These are phyloP conservation scores for Agrypnia vestita DNA, from an alignment of 1,140 invertebrate species.

Conservation along the genomic window DNA sequence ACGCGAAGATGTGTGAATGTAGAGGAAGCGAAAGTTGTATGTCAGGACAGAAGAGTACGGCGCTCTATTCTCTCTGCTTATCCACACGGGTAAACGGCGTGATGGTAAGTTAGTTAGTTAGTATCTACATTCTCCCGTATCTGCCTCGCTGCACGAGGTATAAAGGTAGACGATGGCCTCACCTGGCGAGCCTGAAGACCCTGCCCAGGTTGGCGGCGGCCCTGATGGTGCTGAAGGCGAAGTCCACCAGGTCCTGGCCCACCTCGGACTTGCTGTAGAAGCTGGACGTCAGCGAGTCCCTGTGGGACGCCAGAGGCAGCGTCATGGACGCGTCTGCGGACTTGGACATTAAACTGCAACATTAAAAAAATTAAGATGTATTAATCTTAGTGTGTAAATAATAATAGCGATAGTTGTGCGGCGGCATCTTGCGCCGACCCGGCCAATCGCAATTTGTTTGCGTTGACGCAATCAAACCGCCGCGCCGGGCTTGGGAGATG, in stretches of 20 bases:
- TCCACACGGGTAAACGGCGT: too few relatives aligned
- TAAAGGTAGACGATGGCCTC: background rate
- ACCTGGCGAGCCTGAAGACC: constrained; percentile 72
- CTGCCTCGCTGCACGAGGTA: too few relatives aligned
- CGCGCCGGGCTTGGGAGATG: too few relatives aligned
- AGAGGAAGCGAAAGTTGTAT: too few relatives aligned
- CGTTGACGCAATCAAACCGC: too few relatives aligned
- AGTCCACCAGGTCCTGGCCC: constrained; percentile 71
- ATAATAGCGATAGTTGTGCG: background rate
- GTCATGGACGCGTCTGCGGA: background rate
- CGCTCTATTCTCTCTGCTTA: too few relatives aligned
- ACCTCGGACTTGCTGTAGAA: constrained; percentile 62
- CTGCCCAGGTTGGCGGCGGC: constrained; percentile 75
- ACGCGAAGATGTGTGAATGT: too few relatives aligned
- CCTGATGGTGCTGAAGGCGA: constrained; percentile 73
- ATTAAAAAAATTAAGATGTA: background rate
- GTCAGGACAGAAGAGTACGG: too few relatives aligned
- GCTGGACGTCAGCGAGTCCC: constrained; percentile 35
- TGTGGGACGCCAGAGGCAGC: background rate
- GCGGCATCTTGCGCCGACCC: background rate
- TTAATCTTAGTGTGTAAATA: background rate
- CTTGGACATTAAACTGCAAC: background rate
- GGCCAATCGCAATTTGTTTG: too few relatives aligned
- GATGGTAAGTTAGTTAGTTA: too few relatives aligned
- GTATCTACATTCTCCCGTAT: too few relatives aligned